Evolutionary conservation across 2,797 vertebrate genomes (phyloP).

Genomic region (Gymnoscopelus microlampas): DNA sequence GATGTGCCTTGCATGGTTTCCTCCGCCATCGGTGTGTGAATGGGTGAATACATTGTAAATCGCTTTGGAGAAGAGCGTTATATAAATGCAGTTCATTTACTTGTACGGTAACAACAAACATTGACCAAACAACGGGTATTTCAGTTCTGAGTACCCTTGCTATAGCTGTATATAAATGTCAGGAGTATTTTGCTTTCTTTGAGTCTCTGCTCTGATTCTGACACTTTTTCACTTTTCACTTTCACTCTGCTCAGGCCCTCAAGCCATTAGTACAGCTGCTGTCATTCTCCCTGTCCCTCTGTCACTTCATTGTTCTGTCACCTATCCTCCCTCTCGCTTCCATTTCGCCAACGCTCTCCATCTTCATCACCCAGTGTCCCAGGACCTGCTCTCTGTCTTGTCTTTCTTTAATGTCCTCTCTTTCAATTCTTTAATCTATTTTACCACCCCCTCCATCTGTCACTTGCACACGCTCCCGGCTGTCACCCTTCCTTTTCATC

Average conservation of each 20-base stretch:
- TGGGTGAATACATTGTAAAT: too few species aligned
- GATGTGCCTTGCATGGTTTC: too few species aligned
- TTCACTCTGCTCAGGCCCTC: constrained; percentile 41
- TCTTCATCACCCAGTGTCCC: constrained; percentile 3
- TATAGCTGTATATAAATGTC: too few species aligned
- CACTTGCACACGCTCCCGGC: not conserved
- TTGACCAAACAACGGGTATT: too few species aligned
- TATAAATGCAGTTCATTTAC: too few species aligned
- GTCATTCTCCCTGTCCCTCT: constrained; percentile 24
- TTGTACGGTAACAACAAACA: too few species aligned
- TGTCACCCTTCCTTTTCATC: not conserved
- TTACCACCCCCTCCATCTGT: not conserved
- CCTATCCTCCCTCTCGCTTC: constrained; percentile 3
- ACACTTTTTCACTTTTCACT: constrained; percentile 39
- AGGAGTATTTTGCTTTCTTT: constrained; percentile 39
- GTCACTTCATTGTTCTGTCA: constrained; percentile 19
- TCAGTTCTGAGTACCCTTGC: too few species aligned
- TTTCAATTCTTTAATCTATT: constrained; percentile 8
- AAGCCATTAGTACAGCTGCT: constrained; percentile 29
- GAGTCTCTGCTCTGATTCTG: too few species aligned
- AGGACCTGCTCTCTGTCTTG: constrained; percentile 4
- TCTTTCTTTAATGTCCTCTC: not conserved
- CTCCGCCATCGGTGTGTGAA: too few species aligned
- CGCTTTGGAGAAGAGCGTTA: too few species aligned
- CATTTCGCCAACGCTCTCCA: not conserved